Conservation (phyloP, 2,113 vertebrate species). For the Aythya baeri region DNA sequence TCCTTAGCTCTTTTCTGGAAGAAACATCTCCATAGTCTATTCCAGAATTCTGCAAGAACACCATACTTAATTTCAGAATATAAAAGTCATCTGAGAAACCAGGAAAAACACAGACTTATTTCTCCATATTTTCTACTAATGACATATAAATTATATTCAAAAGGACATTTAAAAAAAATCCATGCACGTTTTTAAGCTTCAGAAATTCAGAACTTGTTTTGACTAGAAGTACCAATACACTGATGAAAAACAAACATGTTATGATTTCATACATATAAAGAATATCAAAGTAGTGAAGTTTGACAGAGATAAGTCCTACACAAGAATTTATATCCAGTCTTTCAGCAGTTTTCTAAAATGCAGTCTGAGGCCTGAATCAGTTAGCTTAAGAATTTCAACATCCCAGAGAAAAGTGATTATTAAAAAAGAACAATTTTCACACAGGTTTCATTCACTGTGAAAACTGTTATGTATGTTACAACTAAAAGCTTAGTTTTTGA, state of each 20-base stretch:
- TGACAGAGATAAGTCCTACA: not conserved
- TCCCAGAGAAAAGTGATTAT: not conserved
- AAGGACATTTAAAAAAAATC: not conserved
- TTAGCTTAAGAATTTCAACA: not conserved
- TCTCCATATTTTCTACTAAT: not conserved
- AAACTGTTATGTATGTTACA: not conserved
- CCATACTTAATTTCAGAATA: not conserved
- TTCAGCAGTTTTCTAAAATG: not conserved
- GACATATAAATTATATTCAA: not conserved
- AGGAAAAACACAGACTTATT: not conserved
- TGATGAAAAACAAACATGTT: not conserved
- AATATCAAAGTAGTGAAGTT: not conserved
- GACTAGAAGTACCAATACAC: not conserved
- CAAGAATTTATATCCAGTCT: not conserved
- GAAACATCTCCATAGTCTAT: conserved; percentile 64
- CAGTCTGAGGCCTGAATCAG: not conserved
- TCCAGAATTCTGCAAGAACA: conserved; percentile 45
- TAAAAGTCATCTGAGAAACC: not conserved
- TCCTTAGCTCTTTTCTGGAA: conserved; percentile 46
- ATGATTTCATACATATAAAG: not conserved
- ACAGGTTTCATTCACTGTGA: not conserved
- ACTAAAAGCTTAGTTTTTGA: not conserved
- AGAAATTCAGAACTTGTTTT: not conserved
- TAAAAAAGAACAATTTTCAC: not conserved
- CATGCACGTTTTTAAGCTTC: not conserved